These are phyloP conservation scores for Carcina quercana DNA, from an alignment of 2,888 invertebrate species.

Conservation along the genomic window DNA sequence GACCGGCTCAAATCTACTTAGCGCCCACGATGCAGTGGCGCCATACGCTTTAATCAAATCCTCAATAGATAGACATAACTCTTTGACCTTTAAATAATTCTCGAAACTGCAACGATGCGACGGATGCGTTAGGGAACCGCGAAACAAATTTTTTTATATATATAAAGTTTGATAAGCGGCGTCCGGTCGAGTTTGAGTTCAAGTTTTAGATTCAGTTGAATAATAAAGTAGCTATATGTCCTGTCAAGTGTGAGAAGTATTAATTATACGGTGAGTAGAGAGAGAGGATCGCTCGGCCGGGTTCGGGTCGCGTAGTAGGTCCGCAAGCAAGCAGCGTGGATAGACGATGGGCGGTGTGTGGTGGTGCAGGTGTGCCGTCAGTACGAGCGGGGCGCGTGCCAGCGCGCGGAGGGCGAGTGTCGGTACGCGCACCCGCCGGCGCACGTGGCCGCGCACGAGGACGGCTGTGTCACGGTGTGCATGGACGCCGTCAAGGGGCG, in stretches of 20 bases:
- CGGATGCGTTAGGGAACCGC: slow-evolving; percentile 50
- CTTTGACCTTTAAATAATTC: slow-evolving; percentile 6
- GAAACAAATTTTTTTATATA: slow-evolving; percentile 1
- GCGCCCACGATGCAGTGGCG: slow-evolving; percentile 49
- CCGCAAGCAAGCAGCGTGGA: too few relatives aligned
- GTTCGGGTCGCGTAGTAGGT: too few relatives aligned
- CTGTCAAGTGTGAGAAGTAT: too few relatives aligned
- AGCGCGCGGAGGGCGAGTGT: slow-evolving; percentile 97
- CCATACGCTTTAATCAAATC: slow-evolving; percentile 34
- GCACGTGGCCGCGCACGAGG: slow-evolving; percentile 96
- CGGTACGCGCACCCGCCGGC: slow-evolving; percentile 99
- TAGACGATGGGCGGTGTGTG: slow-evolving; percentile 65
- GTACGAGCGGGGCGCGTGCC: slow-evolving; percentile 98
- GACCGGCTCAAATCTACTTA: slow-evolving; percentile 19
- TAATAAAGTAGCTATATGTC: slow-evolving; percentile 11
- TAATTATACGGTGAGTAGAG: too few relatives aligned
- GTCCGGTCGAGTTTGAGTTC: slow-evolving; percentile 43
- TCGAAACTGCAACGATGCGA: slow-evolving; percentile 46
- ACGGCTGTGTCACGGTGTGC: slow-evolving; percentile 99
- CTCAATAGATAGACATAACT: background rate
- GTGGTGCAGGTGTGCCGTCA: slow-evolving; percentile 95
- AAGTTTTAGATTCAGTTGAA: too few relatives aligned
- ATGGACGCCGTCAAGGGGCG: slow-evolving; percentile 99
- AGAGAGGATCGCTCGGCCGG: too few relatives aligned
- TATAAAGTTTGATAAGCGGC: slow-evolving; percentile 40